Evolutionary conservation across 2,797 vertebrate genomes (phyloP), one percentile per base, ranked within the genome.

Genomic region (Argyrosomus regius): DNA sequence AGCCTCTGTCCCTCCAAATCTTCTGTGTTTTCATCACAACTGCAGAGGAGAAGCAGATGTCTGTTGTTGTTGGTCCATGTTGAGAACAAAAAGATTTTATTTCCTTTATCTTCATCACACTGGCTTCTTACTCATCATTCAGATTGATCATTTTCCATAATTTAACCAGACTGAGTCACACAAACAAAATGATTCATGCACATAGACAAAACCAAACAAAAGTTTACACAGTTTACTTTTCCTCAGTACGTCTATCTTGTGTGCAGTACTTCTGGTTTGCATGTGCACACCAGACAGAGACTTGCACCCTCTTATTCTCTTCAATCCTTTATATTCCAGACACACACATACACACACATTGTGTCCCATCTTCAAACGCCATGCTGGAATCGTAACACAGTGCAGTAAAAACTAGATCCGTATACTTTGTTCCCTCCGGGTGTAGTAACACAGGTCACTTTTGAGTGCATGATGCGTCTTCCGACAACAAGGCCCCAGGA

Each of bases 401-500:
- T 6, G 75, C 62, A 74, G 75, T 86, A 81, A 90, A 88, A 76
- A 79, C 71, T 76, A 79, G 75, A 82, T 77, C 75, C 58, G 60
- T 73, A 81, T 71, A 80, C 66, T 76, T 49, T 26, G 20, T 35
- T 57, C 31, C 89, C 61, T 66, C 72, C 17, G 85, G 80, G 87
- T 71, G 66, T n/a, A 77, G 81, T 90, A 85, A 89, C 80, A 83
- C 18, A 0, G 31, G 74, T 73, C 49, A 20, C 73, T 72, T 76
- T 58, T 56, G 74, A 81, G 81, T 70, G 69, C 39, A 72, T 2
- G 24, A 80, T 86, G 82, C 17, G 74, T 89, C 81, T 79, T 86
- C 66, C 16, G 39, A 86, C 86, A 90, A 85, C 80, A 63, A 85
- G 78, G 72, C 82, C 86, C 77, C 86, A 67, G 62, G 80, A 89